phyloP scores from a whole-genome alignment of 92 coral and sea anemone genomes.

The Micromussa lordhowensis region DNA sequence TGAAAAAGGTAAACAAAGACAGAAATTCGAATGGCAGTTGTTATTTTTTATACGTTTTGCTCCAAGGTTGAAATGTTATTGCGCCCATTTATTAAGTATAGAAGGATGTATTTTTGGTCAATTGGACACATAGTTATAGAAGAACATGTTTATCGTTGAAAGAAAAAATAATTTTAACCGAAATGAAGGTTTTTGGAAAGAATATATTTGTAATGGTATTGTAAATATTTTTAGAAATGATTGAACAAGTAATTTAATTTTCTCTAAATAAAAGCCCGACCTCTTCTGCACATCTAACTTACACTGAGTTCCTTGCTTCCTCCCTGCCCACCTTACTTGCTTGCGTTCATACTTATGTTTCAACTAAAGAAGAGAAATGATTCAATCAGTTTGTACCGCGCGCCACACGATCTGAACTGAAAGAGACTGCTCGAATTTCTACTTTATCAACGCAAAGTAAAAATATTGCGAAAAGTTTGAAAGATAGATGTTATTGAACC shows the following conservation, averaged over 20 bases:
- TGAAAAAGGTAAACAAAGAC: background rate
- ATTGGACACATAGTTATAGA: background rate
- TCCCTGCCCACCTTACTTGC: background rate
- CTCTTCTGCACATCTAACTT: background rate
- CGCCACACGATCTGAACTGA: too few species aligned
- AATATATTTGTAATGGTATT: background rate
- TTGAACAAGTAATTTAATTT: background rate
- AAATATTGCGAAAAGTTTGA: too few species aligned
- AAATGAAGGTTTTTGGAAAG: background rate
- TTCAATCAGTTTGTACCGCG: too few species aligned
- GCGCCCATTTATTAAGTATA: background rate
- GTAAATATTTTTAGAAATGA: background rate
- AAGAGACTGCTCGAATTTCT: too few species aligned
- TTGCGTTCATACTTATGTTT: background rate
- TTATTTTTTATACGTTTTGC: background rate
- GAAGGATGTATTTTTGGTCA: background rate
- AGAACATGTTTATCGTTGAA: background rate
- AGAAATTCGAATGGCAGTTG: background rate
- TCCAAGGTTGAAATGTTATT: background rate
- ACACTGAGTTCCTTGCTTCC: too few species aligned
- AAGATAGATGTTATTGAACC: too few species aligned
- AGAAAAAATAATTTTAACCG: background rate
- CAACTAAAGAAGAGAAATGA: too few species aligned
- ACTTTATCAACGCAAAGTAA: too few species aligned
- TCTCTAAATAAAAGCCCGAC: background rate